Conservation (phyloP, 2,888 invertebrate species). For the Drosophila recens region DNA sequence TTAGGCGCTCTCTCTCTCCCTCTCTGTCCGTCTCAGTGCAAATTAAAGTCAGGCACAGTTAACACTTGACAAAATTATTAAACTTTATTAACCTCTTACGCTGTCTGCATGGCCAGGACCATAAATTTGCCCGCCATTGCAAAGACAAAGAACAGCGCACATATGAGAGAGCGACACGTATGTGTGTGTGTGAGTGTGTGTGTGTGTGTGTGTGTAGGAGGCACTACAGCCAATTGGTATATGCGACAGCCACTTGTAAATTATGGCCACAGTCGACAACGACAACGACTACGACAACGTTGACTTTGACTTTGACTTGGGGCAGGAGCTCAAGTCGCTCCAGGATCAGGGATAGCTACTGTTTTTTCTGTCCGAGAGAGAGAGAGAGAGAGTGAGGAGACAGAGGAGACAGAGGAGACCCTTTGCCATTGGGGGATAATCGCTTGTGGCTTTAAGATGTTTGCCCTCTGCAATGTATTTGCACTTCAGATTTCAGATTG, state of each 20-base stretch:
- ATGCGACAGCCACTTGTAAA: slow-evolving; percentile 65
- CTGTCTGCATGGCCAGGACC: slow-evolving; percentile 52
- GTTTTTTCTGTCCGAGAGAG: not conserved
- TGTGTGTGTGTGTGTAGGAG: slow-evolving; percentile 8
- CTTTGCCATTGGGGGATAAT: slow-evolving; percentile 24
- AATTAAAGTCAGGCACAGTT: slow-evolving; percentile 66
- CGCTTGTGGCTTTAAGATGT: slow-evolving; percentile 44
- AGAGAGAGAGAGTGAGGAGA: not conserved
- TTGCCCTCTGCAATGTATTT: slow-evolving; percentile 32
- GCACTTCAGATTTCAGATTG: slow-evolving; percentile 5
- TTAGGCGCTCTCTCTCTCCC: slow-evolving; percentile 32
- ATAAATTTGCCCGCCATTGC: slow-evolving; percentile 58
- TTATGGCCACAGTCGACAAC: slow-evolving; percentile 65
- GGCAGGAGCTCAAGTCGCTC: slow-evolving; percentile 13
- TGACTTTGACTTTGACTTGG: slow-evolving; percentile 34
- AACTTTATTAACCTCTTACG: slow-evolving; percentile 74
- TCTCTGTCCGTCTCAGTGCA: not conserved
- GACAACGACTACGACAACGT: slow-evolving; percentile 24
- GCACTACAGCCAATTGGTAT: slow-evolving; percentile 67
- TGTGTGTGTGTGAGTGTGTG: not conserved
- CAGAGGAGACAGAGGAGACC: not conserved
- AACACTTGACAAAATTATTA: slow-evolving; percentile 72
- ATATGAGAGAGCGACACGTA: not conserved
- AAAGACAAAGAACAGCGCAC: slow-evolving; percentile 60
- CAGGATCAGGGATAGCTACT: slow-evolving; percentile 10